phyloP scores from a whole-genome alignment of 2,797 vertebrate species.

The Furcifer pardalis region DNA sequence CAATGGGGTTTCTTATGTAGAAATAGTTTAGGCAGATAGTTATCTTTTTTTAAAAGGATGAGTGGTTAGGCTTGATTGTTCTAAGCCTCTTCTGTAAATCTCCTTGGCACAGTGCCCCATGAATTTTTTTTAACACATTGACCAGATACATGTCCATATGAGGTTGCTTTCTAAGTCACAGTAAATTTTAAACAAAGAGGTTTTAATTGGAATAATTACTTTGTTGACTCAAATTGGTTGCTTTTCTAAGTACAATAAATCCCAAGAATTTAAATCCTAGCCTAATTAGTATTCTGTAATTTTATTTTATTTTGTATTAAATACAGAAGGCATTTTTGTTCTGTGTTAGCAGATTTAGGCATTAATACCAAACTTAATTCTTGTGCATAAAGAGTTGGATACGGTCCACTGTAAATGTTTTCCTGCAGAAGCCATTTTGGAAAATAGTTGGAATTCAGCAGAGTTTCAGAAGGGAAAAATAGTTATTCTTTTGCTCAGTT shows the following conservation, averaged over 20 bases:
- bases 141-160: constrained; percentile 19
- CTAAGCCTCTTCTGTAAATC: constrained; percentile 15
- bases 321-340: constrained; percentile 40
- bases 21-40: constrained; percentile 21
- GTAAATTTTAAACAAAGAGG: constrained; percentile 48
- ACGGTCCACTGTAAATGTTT: constrained; percentile 20
- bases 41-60: constrained; percentile 11
- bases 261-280: constrained; percentile 52
- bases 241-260: constrained; percentile 58
- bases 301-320: constrained; percentile 14
- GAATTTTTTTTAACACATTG: constrained; percentile 10
- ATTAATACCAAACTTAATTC: constrained; percentile 30
- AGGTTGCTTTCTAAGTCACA: constrained; percentile 44
- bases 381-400: constrained; percentile 23
- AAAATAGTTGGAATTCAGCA: not conserved
- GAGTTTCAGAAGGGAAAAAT: not conserved
- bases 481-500: not conserved
- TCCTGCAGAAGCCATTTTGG: not conserved
- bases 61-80: constrained; percentile 2
- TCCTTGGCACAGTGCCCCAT: constrained; percentile 27
- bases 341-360: constrained; percentile 34
- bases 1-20: constrained; percentile 5
- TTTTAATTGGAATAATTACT: constrained; percentile 62
- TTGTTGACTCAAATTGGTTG: constrained; percentile 57
- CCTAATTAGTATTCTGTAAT: constrained; percentile 46